These are phyloP conservation scores for Salminus brasiliensis DNA, from an alignment of 2,113 vertebrate genomes.

Conservation along the genomic window DNA sequence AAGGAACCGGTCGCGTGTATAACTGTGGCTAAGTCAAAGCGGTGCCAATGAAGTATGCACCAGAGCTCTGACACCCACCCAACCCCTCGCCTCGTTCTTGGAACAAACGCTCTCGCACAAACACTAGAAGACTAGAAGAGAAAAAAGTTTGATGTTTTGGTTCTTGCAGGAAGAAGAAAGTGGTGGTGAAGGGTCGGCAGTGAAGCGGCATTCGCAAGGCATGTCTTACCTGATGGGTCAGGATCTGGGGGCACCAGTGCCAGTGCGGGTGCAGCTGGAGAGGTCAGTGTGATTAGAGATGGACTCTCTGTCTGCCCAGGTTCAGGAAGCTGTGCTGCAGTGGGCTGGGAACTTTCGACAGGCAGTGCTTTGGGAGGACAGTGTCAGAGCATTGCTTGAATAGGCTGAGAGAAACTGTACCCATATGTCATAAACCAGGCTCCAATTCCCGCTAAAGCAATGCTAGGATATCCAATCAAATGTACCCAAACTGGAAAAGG, in stretches of 20 bases:
- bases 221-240: slow-evolving; percentile 33
- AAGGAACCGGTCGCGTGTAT: slow-evolving; percentile 12
- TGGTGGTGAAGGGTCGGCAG: neutral
- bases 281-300: slow-evolving; percentile 30
- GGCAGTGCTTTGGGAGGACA: slow-evolving; percentile 44
- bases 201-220: neutral
- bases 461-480: neutral
- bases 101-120: neutral
- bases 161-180: neutral
- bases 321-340: slow-evolving; percentile 19
- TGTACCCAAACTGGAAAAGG: no score
- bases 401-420: slow-evolving; percentile 13
- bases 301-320: slow-evolving; percentile 31
- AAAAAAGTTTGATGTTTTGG: neutral
- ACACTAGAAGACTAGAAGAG: neutral
- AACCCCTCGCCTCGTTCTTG: neutral
- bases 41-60: neutral
- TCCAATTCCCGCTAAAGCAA: neutral
- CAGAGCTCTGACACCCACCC: neutral
- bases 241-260: neutral
- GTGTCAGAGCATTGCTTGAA: slow-evolving; percentile 22
- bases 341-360: slow-evolving; percentile 28
- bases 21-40: slow-evolving; percentile 16
- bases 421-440: slow-evolving; percentile 11
- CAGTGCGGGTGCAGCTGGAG: slow-evolving; percentile 10